A percentile compares a stretch with the other conserved stretches of the same genome.
phyloP scores from a whole-genome alignment of 2,888 invertebrate genomes.

The Atethmia centrago region DNA sequence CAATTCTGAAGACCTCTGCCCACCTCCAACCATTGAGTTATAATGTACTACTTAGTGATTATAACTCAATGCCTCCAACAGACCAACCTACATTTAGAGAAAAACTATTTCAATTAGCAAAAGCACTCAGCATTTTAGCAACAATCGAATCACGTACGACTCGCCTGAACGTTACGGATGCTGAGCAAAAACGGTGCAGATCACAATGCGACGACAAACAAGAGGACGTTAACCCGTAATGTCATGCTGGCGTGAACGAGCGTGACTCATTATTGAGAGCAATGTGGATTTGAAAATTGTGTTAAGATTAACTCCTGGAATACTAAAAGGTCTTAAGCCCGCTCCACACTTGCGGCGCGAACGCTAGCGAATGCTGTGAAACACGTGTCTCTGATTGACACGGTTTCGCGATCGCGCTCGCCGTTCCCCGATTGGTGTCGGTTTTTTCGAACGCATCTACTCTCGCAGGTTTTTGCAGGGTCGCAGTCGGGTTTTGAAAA shows the following conservation, averaged over 20 bases:
- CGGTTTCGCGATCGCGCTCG: no score
- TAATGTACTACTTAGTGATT: no score
- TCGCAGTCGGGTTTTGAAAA: no score
- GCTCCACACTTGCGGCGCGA: no score
- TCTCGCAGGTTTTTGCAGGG: no score
- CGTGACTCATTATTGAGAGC: constrained; percentile 32
- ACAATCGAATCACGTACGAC: constrained; percentile 38
- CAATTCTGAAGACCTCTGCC: background rate
- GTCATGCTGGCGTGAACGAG: constrained; percentile 33
- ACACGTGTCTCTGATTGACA: no score
- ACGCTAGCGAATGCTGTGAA: no score
- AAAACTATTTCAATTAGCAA: background rate
- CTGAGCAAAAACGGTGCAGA: constrained; percentile 58
- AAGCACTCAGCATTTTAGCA: constrained; percentile 7
- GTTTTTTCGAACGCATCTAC: no score
- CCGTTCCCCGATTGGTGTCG: no score
- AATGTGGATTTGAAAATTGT: background rate
- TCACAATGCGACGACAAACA: constrained; percentile 53
- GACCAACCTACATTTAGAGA: background rate
- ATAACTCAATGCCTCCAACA: no score
- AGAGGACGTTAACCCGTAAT: constrained; percentile 59
- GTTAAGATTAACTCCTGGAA: constrained; percentile 1
- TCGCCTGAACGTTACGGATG: constrained; percentile 49
- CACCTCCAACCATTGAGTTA: no score
- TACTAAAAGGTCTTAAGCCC: background rate